Evolutionary conservation across 2,113 vertebrate species (phyloP).

Genomic region (Myotis davidii): DNA sequence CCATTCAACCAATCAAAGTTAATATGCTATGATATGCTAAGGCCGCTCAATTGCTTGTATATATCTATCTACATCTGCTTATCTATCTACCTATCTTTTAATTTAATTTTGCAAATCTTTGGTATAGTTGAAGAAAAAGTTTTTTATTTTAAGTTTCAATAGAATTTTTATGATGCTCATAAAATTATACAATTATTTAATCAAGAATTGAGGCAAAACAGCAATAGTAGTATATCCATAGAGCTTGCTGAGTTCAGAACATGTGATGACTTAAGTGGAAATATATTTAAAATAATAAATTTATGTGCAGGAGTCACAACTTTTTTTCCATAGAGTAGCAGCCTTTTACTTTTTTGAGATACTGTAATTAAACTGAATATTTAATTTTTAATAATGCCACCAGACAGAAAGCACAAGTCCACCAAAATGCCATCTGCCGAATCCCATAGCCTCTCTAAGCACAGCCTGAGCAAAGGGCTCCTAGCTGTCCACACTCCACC

Average conservation of each 20-base stretch:
- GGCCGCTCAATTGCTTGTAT: too few relatives aligned
- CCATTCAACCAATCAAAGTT: too few relatives aligned
- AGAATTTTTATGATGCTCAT: constrained; percentile 43
- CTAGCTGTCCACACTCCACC: neutral
- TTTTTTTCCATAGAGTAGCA: constrained; percentile 52
- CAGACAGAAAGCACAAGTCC: constrained; percentile 51
- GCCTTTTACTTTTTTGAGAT: constrained; percentile 40
- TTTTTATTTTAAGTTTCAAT: constrained; percentile 52
- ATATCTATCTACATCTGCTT: neutral
- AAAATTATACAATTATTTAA: constrained; percentile 69
- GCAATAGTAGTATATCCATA: constrained; percentile 9
- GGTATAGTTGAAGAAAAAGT: constrained; percentile 31
- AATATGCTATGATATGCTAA: too few relatives aligned
- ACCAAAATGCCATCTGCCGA: constrained; percentile 26
- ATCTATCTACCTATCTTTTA: neutral
- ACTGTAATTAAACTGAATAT: constrained; percentile 49
- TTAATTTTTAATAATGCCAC: constrained; percentile 58
- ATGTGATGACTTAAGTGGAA: constrained; percentile 53
- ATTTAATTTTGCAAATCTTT: constrained; percentile 45
- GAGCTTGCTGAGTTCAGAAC: constrained; percentile 42
- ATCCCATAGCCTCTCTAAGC: neutral
- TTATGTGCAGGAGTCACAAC: constrained; percentile 56
- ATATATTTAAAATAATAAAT: constrained; percentile 71
- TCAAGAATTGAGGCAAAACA: constrained; percentile 61
- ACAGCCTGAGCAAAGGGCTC: neutral